phyloP scores from a whole-genome alignment of 2,888 invertebrate genomes.

The Spialia ferax region DNA sequence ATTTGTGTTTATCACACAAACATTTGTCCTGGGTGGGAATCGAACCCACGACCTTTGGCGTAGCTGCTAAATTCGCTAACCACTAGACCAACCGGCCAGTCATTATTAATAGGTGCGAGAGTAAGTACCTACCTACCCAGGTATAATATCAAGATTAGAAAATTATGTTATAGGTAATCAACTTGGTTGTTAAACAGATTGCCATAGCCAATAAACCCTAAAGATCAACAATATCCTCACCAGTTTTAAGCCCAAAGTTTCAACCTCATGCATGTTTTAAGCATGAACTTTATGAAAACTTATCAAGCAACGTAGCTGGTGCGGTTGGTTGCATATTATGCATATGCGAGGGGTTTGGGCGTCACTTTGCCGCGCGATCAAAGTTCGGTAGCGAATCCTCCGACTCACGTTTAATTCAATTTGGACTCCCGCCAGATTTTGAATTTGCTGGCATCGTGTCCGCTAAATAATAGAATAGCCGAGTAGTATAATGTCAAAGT shows the following conservation, averaged over 20 bases:
- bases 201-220: neutral
- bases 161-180: no score
- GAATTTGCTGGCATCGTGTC: constrained; percentile 74
- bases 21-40: no score
- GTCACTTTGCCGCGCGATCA: constrained; percentile 69
- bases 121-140: no score
- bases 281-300: constrained; percentile 36
- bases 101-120: no score
- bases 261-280: constrained; percentile 31
- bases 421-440: constrained; percentile 79
- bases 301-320: constrained; percentile 31
- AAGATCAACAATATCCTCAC: constrained; percentile 6
- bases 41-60: no score
- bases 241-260: constrained; percentile 23
- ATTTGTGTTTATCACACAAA: no score
- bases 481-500: constrained; percentile 46
- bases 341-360: constrained; percentile 47
- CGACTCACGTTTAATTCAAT: constrained; percentile 80
- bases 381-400: constrained; percentile 67
- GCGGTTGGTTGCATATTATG: constrained; percentile 38
- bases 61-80: no score
- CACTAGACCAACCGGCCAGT: no score
- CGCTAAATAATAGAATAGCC: constrained; percentile 79
- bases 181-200: no score
- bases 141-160: no score